A percentile compares a stretch with the other conserved stretches of the same genome.
Evolutionary conservation across 2,113 vertebrate species (phyloP).

Genomic region (Okapia johnstoni): DNA sequence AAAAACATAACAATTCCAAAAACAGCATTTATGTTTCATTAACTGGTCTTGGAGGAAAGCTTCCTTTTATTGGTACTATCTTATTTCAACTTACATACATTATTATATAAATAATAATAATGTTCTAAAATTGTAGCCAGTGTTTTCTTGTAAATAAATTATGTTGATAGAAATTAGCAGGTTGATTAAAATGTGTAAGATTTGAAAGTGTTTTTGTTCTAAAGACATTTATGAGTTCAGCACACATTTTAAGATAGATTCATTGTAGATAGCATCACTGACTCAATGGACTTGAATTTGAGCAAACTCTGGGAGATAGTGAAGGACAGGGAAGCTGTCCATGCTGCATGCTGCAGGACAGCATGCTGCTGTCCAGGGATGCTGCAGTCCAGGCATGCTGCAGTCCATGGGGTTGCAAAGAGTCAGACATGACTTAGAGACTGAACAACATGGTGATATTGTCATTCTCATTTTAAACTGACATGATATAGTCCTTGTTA

Average conservation of each 20-base stretch:
- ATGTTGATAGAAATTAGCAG: background rate
- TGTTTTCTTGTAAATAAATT: constrained; percentile 37
- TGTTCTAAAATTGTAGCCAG: background rate
- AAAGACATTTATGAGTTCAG: background rate
- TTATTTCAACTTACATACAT: background rate
- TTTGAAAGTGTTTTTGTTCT: background rate
- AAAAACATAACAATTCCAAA: constrained; percentile 52
- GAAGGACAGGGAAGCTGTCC: background rate
- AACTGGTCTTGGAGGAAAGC: constrained; percentile 19
- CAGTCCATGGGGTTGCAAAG: background rate
- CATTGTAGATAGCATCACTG: background rate
- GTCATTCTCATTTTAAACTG: background rate
- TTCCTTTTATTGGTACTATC: constrained; percentile 2
- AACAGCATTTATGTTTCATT: constrained; percentile 40
- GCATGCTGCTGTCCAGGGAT: too few relatives aligned
- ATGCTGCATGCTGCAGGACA: too few relatives aligned
- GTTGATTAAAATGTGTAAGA: background rate
- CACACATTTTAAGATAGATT: background rate
- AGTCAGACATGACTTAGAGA: background rate
- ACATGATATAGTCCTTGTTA: background rate
- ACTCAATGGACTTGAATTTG: background rate
- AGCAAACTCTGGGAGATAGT: background rate
- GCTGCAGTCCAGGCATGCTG: background rate
- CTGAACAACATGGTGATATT: background rate
- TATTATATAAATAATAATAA: background rate